A percentile compares a stretch with the other conserved stretches of the same genome.
These are phyloP conservation scores for Cheilosia impressa DNA, from an alignment of 2,888 invertebrate genomes.

Conservation along the genomic window DNA sequence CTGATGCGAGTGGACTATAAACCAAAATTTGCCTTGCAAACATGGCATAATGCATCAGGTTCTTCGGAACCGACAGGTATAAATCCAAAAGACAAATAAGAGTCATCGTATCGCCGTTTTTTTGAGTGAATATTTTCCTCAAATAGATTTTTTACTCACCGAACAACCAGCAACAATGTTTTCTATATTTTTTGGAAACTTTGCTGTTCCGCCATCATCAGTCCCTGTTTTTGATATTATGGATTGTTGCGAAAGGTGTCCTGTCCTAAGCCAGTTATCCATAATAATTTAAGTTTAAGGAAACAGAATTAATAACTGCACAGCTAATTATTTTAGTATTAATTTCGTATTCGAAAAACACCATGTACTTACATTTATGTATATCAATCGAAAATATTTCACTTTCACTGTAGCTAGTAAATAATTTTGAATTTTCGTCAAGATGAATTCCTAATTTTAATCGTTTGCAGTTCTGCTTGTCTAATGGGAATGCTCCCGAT, in stretches of 20 bases:
- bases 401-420: constrained; percentile 16
- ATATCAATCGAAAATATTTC: constrained; percentile 9
- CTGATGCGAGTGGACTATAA: no score
- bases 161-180: constrained; percentile 14
- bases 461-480: no score
- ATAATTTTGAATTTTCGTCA: no score
- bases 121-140: no score
- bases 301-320: constrained; percentile 22
- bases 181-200: constrained; percentile 9
- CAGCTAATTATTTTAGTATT: constrained; percentile 7
- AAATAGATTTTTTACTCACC: no score
- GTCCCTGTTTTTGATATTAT: neutral
- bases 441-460: no score
- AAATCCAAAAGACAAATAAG: no score
- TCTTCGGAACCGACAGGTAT: no score
- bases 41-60: no score
- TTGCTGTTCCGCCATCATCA: constrained; percentile 11
- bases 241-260: constrained; percentile 17
- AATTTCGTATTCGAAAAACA: constrained; percentile 9
- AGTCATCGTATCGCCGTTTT: no score
- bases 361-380: constrained; percentile 18
- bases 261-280: constrained; percentile 17
- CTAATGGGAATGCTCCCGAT: no score
- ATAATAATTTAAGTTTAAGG: constrained; percentile 14
- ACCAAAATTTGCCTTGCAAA: no score